Evolutionary conservation across 2,797 vertebrate species (phyloP), one percentile per base, ranked within the genome.

Genomic region (Fistularia tabacaria): DNA sequence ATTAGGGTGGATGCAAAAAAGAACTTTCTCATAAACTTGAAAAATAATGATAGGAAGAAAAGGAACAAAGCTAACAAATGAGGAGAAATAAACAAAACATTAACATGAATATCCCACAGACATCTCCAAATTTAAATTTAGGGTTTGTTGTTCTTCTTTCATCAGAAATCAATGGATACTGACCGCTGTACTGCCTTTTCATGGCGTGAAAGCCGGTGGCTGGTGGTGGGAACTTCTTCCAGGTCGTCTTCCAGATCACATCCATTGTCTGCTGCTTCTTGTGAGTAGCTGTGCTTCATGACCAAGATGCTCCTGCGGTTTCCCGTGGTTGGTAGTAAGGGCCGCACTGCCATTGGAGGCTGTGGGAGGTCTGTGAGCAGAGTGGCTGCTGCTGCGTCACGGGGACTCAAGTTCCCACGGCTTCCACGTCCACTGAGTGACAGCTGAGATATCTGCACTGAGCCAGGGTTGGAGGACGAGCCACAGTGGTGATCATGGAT

Each of bases 151-250:
- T 80, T 80, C 81, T 88, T 87, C 82, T 86, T 88, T 91, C 91
- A 93, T 92, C 91, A 95, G 91, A 94, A 93, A 93, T 93, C 78
- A 82, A 97, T 86, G 75, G 93, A 93, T 99, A 99, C 97, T 98
- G 94, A 99, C 97, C 97, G 95, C 94, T 99, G 97, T 86, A 98
- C 95, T 89, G 95, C 92, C 90, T 97, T 99, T 77, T 99, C 97
- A 14, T 98, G 96, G 75, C 95, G 92, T 80, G 96, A 93, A 62
- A 99, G 93, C 89, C 96, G 91, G 92, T 99, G 96, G 82, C 97
- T 99, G 36, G 96, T 99, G 77, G 96, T 98, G 57, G 97, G 96
- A 82, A 98, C 94, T 64, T 99, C 96, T 70, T 99, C 96, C n/a
- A 98, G 90, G 86, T 98, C 97, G 0, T 98, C 97, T 0, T 98